Percentiles rank a stretch among this genome's conserved stretches.
Conservation (phyloP, 2,888 invertebrate species). For the Diloba caeruleocephala region DNA sequence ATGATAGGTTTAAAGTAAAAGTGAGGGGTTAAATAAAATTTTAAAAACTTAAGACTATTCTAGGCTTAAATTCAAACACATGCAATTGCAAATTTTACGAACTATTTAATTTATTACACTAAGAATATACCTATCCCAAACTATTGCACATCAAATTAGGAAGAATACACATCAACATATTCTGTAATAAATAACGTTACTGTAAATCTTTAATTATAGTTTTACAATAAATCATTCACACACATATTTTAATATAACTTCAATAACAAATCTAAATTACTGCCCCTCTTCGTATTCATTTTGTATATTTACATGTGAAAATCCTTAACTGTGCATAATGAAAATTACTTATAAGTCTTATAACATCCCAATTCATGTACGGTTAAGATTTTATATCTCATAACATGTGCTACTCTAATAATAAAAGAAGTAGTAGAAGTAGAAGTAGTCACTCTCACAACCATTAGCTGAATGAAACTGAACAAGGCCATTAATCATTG, state of each 20-base stretch:
- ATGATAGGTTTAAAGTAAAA: neutral
- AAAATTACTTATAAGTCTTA: too few relatives aligned
- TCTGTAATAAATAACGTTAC: slow-evolving; percentile 59
- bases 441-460: too few relatives aligned
- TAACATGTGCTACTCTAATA: too few relatives aligned
- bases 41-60: too few relatives aligned
- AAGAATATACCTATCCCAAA: slow-evolving; percentile 55
- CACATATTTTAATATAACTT: slow-evolving; percentile 23
- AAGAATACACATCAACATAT: slow-evolving; percentile 57
- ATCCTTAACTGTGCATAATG: too few relatives aligned
- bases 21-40: too few relatives aligned
- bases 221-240: slow-evolving; percentile 30
- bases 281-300: slow-evolving; percentile 5
- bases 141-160: slow-evolving; percentile 74
- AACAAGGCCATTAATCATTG: too few relatives aligned
- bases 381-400: too few relatives aligned
- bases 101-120: slow-evolving; percentile 52
- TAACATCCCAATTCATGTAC: too few relatives aligned
- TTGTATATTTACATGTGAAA: slow-evolving; percentile 29
- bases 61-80: slow-evolving; percentile 24
- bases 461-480: too few relatives aligned
- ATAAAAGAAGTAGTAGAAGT: too few relatives aligned
- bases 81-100: slow-evolving; percentile 27
- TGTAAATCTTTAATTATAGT: slow-evolving; percentile 15
- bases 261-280: slow-evolving; percentile 1